Conservation (phyloP, 2,113 vertebrate species). For the Progne subis region DNA sequence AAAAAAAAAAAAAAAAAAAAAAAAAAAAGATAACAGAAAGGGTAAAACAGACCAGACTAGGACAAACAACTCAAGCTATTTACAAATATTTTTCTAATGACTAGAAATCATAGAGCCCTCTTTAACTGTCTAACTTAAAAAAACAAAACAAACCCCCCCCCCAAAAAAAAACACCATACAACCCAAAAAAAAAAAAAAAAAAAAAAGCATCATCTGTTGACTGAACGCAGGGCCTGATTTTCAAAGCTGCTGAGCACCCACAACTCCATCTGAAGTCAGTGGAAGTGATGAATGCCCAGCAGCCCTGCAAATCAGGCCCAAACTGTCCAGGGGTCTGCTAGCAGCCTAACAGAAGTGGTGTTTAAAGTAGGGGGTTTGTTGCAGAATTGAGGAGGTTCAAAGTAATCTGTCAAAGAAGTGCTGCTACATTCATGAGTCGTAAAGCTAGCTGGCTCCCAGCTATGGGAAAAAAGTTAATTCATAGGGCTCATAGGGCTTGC, state of each 20-base stretch:
- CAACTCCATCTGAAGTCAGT: constrained; percentile 20
- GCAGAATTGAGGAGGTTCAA: background rate
- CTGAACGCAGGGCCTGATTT: constrained; percentile 17
- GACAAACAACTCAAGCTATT: constrained; percentile 46
- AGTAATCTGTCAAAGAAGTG: constrained; percentile 28
- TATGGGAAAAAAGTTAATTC: constrained; percentile 76
- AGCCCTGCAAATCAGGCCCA: constrained; percentile 20
- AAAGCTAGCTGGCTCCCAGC: constrained; percentile 48
- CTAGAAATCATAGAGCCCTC: constrained; percentile 28
- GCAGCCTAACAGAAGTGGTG: background rate
- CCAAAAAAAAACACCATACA: background rate
- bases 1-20: background rate
- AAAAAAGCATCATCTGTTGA: background rate
- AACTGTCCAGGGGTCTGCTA: background rate
- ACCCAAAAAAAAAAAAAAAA: background rate
- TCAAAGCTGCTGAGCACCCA: constrained; percentile 22
- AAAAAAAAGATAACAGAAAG: background rate
- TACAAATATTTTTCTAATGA: constrained; percentile 43
- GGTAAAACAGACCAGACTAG: background rate
- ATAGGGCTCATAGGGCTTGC: constrained; percentile 74
- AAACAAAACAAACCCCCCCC: background rate
- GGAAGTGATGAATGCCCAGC: constrained; percentile 9
- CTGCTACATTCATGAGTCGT: constrained; percentile 6
- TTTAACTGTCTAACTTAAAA: constrained; percentile 50
- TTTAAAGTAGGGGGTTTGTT: background rate